Percentiles rank a stretch among this genome's conserved stretches.
Conservation (phyloP, 2,888 invertebrate species). For the Fragum whitleyi region DNA sequence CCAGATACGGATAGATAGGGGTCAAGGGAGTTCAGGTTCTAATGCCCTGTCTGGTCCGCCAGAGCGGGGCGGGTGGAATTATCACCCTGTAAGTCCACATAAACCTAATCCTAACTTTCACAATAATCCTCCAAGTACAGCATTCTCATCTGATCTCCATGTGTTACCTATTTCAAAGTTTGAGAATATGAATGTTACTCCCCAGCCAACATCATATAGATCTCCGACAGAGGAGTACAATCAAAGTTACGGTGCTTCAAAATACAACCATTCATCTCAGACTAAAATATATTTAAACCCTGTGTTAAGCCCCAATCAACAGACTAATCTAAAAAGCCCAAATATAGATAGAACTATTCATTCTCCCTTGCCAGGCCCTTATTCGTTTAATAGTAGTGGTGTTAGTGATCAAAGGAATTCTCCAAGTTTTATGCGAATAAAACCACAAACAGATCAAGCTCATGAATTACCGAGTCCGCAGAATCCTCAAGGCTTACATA, state of each 20-base stretch:
- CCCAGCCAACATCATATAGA: conserved; percentile 35
- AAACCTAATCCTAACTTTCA: conserved; percentile 44
- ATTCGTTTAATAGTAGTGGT: conserved; percentile 8
- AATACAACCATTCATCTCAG: conserved; percentile 57
- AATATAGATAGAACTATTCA: conserved; percentile 40
- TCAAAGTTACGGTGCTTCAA: conserved; percentile 13
- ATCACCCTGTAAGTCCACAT: conserved; percentile 35
- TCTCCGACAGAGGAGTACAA: conserved; percentile 52
- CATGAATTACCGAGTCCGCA: conserved; percentile 15
- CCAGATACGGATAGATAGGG: conserved; percentile 45
- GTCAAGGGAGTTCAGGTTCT: conserved; percentile 17
- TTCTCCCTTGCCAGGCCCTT: conserved; percentile 27
- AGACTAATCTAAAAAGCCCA: conserved; percentile 33
- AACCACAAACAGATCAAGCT: background rate
- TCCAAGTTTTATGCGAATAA: conserved; percentile 30
- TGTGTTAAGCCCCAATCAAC: conserved; percentile 39
- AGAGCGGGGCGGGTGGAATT: conserved; percentile 34
- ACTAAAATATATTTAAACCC: conserved; percentile 64
- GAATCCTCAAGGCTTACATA: conserved; percentile 28
- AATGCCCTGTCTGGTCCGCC: background rate
- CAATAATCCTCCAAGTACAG: conserved; percentile 35
- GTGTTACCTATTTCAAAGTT: conserved; percentile 38
- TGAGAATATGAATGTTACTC: conserved; percentile 27
- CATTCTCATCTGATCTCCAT: conserved; percentile 43
- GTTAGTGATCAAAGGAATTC: conserved; percentile 40